These are phyloP conservation scores for Syngnathus typhle DNA, from an alignment of 2,113 vertebrate genomes.

Conservation along the genomic window DNA sequence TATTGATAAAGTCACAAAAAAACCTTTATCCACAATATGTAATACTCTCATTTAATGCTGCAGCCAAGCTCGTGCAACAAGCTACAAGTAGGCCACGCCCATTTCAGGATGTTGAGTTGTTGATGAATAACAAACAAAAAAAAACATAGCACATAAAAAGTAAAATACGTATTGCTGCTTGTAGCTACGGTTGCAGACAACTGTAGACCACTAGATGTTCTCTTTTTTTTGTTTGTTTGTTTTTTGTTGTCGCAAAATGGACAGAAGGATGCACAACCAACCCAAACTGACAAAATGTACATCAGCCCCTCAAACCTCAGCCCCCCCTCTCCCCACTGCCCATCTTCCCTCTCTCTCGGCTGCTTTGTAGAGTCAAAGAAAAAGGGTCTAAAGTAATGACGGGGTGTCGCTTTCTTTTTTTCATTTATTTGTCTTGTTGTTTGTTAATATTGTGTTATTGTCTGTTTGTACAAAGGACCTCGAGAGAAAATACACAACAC, in stretches of 20 bases:
- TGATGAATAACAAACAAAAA: conserved; percentile 23
- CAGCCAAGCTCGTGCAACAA: neutral
- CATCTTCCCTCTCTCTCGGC: conserved; percentile 45
- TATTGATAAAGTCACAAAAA: neutral
- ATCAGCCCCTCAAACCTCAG: conserved; percentile 32
- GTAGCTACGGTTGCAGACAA: conserved; percentile 62
- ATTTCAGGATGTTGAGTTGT: neutral
- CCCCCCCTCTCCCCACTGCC: conserved; percentile 19
- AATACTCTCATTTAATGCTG: neutral
- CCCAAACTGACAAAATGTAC: conserved; percentile 47
- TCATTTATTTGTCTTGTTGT: neutral
- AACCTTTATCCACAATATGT: neutral
- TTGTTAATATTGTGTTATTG: conserved; percentile 57
- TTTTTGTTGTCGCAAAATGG: conserved; percentile 42
- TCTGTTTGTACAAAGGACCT: conserved; percentile 81
- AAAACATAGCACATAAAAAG: conserved; percentile 37
- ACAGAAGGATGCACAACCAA: conserved; percentile 56
- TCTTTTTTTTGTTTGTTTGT: conserved; percentile 6
- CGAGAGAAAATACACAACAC: conserved; percentile 68
- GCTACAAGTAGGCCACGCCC: neutral
- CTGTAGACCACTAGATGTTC: conserved; percentile 67
- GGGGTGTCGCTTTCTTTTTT: conserved; percentile 41
- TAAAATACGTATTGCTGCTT: conserved; percentile 64
- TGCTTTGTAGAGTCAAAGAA: conserved; percentile 68
- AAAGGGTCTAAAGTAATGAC: conserved; percentile 60